Evolutionary conservation across 2,888 invertebrate genomes (phyloP).

Genomic region (Mongoloraphidia duomilia): DNA sequence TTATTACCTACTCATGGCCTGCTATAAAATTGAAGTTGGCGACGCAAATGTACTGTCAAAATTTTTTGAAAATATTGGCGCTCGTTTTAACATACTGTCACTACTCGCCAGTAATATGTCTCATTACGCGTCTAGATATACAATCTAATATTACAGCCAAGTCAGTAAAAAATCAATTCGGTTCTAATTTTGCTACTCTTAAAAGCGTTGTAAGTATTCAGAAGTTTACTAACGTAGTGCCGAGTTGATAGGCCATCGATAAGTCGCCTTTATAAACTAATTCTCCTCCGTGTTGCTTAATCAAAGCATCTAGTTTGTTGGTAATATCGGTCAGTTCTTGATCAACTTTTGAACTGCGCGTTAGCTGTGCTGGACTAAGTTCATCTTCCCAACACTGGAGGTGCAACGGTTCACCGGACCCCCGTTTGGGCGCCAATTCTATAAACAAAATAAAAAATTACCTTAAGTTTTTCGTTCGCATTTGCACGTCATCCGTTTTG

Average conservation of each 20-base stretch:
- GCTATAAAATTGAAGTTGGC: no score
- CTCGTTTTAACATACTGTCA: no score
- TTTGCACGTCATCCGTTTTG: no score
- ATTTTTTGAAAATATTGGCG: no score
- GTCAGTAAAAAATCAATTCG: neutral
- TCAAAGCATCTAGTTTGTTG: slow-evolving; percentile 41
- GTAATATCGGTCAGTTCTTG: slow-evolving; percentile 53
- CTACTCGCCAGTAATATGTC: no score
- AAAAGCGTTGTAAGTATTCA: neutral
- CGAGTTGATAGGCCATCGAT: slow-evolving; percentile 46
- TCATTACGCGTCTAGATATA: no score
- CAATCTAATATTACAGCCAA: neutral
- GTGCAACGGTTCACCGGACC: slow-evolving; percentile 30
- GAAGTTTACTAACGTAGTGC: neutral
- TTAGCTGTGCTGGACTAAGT: slow-evolving; percentile 47
- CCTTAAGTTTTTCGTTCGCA: no score
- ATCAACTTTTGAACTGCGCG: slow-evolving; percentile 45
- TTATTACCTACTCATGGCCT: no score
- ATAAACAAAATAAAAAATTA: neutral
- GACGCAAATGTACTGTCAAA: neutral
- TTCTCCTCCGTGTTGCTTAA: slow-evolving; percentile 43
- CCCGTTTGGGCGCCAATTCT: slow-evolving; percentile 5
- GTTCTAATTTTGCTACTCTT: no score
- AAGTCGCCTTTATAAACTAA: slow-evolving; percentile 51
- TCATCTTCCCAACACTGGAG: slow-evolving; percentile 63